Conservation (phyloP, 1,140 invertebrate species). For the Leptonema lineaticorne region DNA sequence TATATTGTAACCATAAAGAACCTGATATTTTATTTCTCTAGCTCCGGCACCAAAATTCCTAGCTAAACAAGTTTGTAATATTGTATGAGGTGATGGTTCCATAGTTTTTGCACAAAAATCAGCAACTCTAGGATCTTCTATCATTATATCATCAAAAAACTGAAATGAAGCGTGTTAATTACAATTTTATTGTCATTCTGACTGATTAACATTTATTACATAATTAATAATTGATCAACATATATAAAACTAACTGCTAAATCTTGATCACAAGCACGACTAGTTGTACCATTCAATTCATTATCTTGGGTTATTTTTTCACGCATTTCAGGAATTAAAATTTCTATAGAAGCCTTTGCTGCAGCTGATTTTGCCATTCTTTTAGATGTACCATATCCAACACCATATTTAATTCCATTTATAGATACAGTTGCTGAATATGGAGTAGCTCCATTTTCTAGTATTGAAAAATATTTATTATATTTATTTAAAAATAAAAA, state of each 20-base stretch:
- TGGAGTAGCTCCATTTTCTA: constrained; percentile 89
- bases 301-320: constrained; percentile 67
- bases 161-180: constrained; percentile 47
- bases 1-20: constrained; percentile 44
- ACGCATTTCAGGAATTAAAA: constrained; percentile 92
- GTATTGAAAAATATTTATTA: constrained; percentile 29
- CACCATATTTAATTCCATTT: constrained; percentile 89
- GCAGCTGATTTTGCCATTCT: constrained; percentile 94
- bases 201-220: neutral
- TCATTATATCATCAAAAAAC: constrained; percentile 92
- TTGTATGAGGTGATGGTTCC: constrained; percentile 91
- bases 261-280: constrained; percentile 59
- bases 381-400: constrained; percentile 90
- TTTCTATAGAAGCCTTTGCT: constrained; percentile 84
- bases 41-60: constrained; percentile 90
- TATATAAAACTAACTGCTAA: constrained; percentile 57
- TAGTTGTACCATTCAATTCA: constrained; percentile 56
- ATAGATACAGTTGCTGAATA: constrained; percentile 93
- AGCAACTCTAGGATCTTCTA: constrained; percentile 89
- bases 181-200: neutral
- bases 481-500: neutral
- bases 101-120: constrained; percentile 94
- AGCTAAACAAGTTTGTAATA: constrained; percentile 88
- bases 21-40: constrained; percentile 84
- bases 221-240: neutral